Percentiles rank a stretch among this genome's conserved stretches.
These are phyloP conservation scores for Brachycybe producta DNA, from an alignment of 2,888 invertebrate genomes.

Conservation along the genomic window DNA sequence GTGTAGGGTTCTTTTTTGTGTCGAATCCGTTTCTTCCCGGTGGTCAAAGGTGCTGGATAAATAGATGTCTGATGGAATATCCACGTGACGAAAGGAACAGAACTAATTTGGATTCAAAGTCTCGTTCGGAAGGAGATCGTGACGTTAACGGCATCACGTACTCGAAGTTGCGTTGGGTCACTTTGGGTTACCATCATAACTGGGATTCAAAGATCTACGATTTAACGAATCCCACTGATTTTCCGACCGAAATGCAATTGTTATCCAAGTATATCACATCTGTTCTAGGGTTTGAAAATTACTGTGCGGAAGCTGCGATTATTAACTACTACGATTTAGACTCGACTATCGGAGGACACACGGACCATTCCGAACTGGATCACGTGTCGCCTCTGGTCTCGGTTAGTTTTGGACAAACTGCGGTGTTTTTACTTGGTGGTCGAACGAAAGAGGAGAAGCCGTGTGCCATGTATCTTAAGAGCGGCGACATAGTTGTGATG, in stretches of 20 bases:
- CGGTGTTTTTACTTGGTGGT: slow-evolving; percentile 87
- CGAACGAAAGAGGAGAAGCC: slow-evolving; percentile 47
- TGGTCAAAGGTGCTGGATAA: slow-evolving; percentile 73
- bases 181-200: slow-evolving; percentile 93
- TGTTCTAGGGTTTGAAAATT: slow-evolving; percentile 45
- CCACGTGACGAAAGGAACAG: slow-evolving; percentile 37
- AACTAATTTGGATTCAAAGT: slow-evolving; percentile 1
- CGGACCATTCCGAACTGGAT: slow-evolving; percentile 83
- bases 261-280: slow-evolving; percentile 51
- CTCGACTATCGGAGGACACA: slow-evolving; percentile 83
- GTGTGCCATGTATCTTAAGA: slow-evolving; percentile 51
- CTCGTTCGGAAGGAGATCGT: slow-evolving; percentile 16
- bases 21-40: slow-evolving; percentile 63
- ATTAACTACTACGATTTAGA: slow-evolving; percentile 91
- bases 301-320: slow-evolving; percentile 80
- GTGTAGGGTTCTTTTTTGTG: slow-evolving; percentile 58
- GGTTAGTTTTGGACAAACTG: slow-evolving; percentile 88
- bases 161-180: slow-evolving; percentile 73
- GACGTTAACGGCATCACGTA: slow-evolving; percentile 28
- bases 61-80: slow-evolving; percentile 61
- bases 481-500: slow-evolving; percentile 90
- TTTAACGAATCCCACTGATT: slow-evolving; percentile 49
- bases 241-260: slow-evolving; percentile 58
- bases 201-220: slow-evolving; percentile 86
- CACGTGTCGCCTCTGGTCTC: slow-evolving; percentile 79